Base-by-base conservation (phyloP, 2,888 invertebrate species). In the Aelia acuminata region DNA sequence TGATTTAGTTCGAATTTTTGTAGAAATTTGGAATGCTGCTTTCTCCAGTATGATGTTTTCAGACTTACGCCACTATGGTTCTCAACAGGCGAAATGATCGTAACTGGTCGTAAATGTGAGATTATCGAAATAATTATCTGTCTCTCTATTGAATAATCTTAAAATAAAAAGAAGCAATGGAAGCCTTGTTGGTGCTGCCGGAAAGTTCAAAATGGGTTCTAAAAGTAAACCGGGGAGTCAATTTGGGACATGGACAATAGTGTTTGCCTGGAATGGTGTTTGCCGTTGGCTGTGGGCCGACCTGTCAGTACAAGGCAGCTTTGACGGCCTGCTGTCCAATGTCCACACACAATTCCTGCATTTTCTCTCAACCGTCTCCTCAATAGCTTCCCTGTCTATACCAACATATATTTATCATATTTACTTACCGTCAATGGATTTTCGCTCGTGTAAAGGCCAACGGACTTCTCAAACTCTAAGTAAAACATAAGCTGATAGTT, bases 231-330 rank as follows among this genome's bases (percentile, higher is more conserved):
- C 26, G 57, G 57, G 26, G 26, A 57, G 57, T 57, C 57, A 57
- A 57, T 57, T 57, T 57, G 26, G 57, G 26, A 57, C 26, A 31
- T 57, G 26, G 57, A 57, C 57, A 57, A 57, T 57, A 10, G 57
- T 57, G 57, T 57, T 57, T 57, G 57, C 57, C 26, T n/a, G 11
- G 57, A 57, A 57, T 57, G 57, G 57, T 57, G 57, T 57, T 57
- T 57, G 57, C 57, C 20, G 26, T 57, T 26, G 26, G 57, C 26
- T 13, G 7, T n/a, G 53, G 53, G n/a, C 26, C 57, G 57, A 57
- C 57, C 57, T 57, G 57, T 57, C 57, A 57, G 57, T 57, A 57
- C 26, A 57, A 57, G 57, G 26, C 57, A 57, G 26, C 26, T 15
- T 26, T 57, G 57, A 57, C 57, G 57, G 26, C 26, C 57, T 26